Evolutionary conservation across 92 coral and sea anemone species (phyloP).

Genomic region (Umimayanthus kanabou): DNA sequence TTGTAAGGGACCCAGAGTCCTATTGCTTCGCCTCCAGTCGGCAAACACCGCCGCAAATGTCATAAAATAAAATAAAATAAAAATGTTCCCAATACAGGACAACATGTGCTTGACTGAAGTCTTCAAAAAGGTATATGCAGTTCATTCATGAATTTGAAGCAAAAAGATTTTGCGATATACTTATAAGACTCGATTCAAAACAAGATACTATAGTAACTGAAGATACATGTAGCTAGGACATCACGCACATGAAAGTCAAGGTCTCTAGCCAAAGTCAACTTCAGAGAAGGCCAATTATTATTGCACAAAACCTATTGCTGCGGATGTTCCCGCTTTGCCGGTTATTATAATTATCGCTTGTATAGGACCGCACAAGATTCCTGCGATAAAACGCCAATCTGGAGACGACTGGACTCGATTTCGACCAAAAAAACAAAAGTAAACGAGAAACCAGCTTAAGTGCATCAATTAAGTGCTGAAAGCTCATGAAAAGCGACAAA

Average conservation of each 20-base stretch:
- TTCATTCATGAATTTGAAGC: not conserved
- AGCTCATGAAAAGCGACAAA: constrained; percentile 26
- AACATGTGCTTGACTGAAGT: not conserved
- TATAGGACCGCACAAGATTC: not conserved
- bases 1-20: no score
- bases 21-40: no score
- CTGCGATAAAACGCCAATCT: not conserved
- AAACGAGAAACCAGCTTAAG: not conserved
- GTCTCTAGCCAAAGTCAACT: not conserved
- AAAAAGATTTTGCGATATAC: no score
- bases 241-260: not conserved
- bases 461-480: constrained; percentile 30
- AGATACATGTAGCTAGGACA: not conserved
- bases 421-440: not conserved
- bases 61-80: no score
- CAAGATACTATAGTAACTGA: not conserved
- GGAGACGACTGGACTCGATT: constrained; percentile 3
- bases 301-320: not conserved
- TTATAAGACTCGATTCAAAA: no score
- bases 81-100: not conserved
- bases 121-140: not conserved
- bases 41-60: no score
- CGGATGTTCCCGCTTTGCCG: not conserved
- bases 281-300: no score
- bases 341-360: not conserved